Percentiles rank a stretch among this genome's conserved stretches.
Conservation (phyloP, 1,140 invertebrate genomes). For the Conus ventricosus region DNA sequence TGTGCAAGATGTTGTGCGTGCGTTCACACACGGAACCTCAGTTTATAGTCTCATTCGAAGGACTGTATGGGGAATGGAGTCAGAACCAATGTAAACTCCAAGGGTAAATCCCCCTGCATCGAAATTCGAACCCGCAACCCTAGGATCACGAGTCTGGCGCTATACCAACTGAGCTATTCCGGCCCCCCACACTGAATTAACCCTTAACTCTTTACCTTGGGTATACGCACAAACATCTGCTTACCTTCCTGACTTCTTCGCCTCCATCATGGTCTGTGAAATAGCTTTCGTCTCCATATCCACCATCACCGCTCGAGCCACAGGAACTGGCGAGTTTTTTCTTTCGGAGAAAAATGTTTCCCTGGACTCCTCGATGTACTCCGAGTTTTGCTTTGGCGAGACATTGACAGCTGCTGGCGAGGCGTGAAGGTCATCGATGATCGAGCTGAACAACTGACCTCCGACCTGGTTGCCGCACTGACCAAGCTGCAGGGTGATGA, state of each 20-base stretch:
- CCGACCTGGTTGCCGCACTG: constrained; percentile 77
- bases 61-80: no score
- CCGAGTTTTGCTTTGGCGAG: constrained; percentile 30
- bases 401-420: constrained; percentile 46
- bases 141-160: no score
- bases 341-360: constrained; percentile 54
- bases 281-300: constrained; percentile 77
- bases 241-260: constrained; percentile 57
- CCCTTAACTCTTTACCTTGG: no score
- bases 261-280: constrained; percentile 64
- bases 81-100: no score
- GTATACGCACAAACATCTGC: no score
- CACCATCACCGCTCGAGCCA: constrained; percentile 73
- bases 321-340: constrained; percentile 46
- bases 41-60: no score
- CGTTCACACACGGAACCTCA: no score
- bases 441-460: constrained; percentile 71
- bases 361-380: constrained; percentile 42
- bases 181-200: no score
- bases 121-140: no score
- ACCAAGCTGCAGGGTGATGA: constrained; percentile 75
- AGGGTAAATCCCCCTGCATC: no score
- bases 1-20: no score
- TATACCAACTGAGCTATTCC: no score
- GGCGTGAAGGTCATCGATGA: constrained; percentile 67